Percentiles rank a stretch among this genome's conserved stretches.
Evolutionary conservation across 2,888 invertebrate genomes (phyloP).

Genomic region (Agrotis exclamationis): DNA sequence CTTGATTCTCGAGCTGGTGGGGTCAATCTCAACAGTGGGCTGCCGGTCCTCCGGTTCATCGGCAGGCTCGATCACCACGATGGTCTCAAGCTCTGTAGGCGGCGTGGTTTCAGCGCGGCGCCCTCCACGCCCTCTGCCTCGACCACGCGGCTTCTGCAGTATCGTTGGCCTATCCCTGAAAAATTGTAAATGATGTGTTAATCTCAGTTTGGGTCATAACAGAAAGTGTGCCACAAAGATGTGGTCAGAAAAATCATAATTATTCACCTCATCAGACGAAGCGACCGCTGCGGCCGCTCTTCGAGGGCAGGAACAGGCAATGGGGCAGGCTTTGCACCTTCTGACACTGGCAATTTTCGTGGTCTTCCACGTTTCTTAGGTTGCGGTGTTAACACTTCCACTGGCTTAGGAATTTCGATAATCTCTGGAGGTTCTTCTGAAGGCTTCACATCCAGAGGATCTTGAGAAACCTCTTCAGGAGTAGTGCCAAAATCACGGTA

Average conservation of each 20-base stretch:
- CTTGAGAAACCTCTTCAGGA: conserved; percentile 84
- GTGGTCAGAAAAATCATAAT: conserved; percentile 21
- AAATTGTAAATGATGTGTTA: conserved; percentile 36
- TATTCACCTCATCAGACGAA: conserved; percentile 86
- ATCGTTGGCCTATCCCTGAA: conserved; percentile 85
- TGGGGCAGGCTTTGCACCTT: conserved; percentile 77
- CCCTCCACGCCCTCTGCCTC: conserved; percentile 84
- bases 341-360: conserved; percentile 84
- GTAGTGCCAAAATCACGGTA: conserved; percentile 81
- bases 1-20: conserved; percentile 86
- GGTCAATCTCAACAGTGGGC: conserved; percentile 77
- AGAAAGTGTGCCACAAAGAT: background rate
- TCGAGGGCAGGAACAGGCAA: conserved; percentile 85
- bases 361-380: conserved; percentile 89
- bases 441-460: conserved; percentile 85
- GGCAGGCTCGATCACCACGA: conserved; percentile 56
- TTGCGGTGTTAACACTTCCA: conserved; percentile 81
- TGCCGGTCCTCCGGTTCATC: conserved; percentile 49
- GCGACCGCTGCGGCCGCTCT: conserved; percentile 87
- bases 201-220: background rate
- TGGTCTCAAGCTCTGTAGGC: conserved; percentile 59
- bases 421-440: conserved; percentile 67
- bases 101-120: conserved; percentile 67
- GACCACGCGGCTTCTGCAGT: conserved; percentile 80
- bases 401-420: conserved; percentile 70